Percentiles rank a stretch among this genome's conserved stretches.
Evolutionary conservation across 2,888 invertebrate species (phyloP).

Genomic region (Mamestra brassicae): DNA sequence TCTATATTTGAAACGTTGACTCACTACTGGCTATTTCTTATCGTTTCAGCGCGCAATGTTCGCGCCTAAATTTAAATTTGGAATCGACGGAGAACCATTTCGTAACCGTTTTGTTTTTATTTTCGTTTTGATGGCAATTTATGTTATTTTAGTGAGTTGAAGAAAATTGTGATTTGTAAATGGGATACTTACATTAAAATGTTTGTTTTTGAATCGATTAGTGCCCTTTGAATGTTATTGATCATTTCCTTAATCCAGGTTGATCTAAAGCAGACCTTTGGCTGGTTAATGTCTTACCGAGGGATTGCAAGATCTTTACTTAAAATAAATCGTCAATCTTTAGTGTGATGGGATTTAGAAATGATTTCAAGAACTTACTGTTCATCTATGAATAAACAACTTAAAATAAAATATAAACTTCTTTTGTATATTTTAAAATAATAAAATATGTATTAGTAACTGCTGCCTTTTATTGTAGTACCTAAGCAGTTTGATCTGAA

Average conservation of each 20-base stretch:
- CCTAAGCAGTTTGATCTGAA: conserved; percentile 11
- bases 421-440: conserved; percentile 12
- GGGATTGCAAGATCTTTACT: neutral
- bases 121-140: conserved; percentile 56
- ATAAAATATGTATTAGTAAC: conserved; percentile 1
- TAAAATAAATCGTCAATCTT: neutral
- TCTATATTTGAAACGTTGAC: conserved; percentile 75
- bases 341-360: neutral
- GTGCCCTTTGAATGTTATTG: conserved; percentile 24
- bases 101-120: conserved; percentile 72
- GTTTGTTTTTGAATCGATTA: conserved; percentile 33
- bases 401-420: neutral
- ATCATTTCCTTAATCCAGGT: conserved; percentile 15
- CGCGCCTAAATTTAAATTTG: conserved; percentile 83
- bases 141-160: conserved; percentile 18
- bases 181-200: conserved; percentile 8
- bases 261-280: conserved; percentile 27
- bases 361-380: neutral
- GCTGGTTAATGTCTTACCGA: neutral
- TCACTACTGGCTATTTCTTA: conserved; percentile 77
- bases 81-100: conserved; percentile 73
- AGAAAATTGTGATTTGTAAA: conserved; percentile 41
- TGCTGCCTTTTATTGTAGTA: neutral
- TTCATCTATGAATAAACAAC: conserved; percentile 14
- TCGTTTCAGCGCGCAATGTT: conserved; percentile 74